A percentile compares a stretch with the other conserved stretches of the same genome.
These are phyloP conservation scores for Bruchidius siliquastri DNA, from an alignment of 2,888 invertebrate species.

Conservation along the genomic window DNA sequence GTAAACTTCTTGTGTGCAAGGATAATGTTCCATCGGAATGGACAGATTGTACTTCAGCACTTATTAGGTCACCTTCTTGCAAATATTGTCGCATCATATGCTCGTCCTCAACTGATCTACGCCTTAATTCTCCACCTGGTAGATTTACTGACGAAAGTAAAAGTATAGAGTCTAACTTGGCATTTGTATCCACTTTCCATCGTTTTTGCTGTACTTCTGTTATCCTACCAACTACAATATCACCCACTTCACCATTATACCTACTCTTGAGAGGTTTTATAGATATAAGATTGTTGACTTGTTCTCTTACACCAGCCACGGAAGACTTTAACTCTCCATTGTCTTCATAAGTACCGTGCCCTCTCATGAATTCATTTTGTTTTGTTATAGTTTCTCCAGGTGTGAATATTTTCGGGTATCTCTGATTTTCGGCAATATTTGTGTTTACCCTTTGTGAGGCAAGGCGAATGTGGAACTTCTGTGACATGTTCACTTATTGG, in stretches of 20 bases:
- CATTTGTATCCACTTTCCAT: slow-evolving; percentile 95
- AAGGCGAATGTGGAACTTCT: slow-evolving; percentile 57
- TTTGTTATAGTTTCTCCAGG: slow-evolving; percentile 85
- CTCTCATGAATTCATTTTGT: slow-evolving; percentile 82
- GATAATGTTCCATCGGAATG: slow-evolving; percentile 88
- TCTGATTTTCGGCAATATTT: slow-evolving; percentile 52
- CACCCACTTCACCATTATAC: slow-evolving; percentile 91
- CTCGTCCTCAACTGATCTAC: slow-evolving; percentile 93
- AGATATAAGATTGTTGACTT: slow-evolving; percentile 91
- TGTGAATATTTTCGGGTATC: slow-evolving; percentile 67
- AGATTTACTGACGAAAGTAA: slow-evolving; percentile 91
- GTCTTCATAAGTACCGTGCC: slow-evolving; percentile 93
- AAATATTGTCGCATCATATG: slow-evolving; percentile 94
- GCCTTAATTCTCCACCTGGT: slow-evolving; percentile 92
- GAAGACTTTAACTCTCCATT: slow-evolving; percentile 82
- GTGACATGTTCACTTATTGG: slow-evolving; percentile 21
- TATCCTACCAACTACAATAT: slow-evolving; percentile 92
- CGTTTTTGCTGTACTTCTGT: slow-evolving; percentile 89
- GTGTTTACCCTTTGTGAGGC: slow-evolving; percentile 63
- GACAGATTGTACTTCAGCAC: slow-evolving; percentile 94
- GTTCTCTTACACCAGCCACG: slow-evolving; percentile 89
- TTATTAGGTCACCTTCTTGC: slow-evolving; percentile 92
- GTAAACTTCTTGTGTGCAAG: slow-evolving; percentile 90
- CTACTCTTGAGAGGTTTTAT: slow-evolving; percentile 87
- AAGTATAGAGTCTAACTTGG: slow-evolving; percentile 80